A percentile compares a stretch with the other conserved stretches of the same genome.
Conservation (phyloP, 2,888 invertebrate species). For the Synanthedon tipuliformis region DNA sequence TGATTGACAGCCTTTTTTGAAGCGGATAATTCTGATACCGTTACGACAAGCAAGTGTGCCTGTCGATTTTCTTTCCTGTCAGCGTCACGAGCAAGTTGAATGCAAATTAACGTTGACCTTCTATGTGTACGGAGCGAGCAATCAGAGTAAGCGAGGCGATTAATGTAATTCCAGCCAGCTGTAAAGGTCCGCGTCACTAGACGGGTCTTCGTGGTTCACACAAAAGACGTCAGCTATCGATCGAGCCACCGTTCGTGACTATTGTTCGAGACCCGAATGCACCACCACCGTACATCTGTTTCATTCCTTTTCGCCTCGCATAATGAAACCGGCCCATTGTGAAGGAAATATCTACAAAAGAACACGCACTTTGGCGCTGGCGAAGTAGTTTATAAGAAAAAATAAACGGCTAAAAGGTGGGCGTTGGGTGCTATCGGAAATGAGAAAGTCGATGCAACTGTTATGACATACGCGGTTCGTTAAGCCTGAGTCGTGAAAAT, state of each 20-base stretch:
- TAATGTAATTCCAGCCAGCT: slow-evolving; percentile 35
- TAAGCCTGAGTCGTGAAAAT: no score
- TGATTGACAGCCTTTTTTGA: slow-evolving; percentile 29
- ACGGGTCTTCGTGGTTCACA: slow-evolving; percentile 25
- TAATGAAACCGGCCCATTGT: slow-evolving; percentile 65
- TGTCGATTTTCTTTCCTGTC: not conserved
- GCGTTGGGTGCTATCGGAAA: slow-evolving; percentile 55
- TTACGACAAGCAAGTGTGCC: slow-evolving; percentile 26
- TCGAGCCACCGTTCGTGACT: slow-evolving; percentile 54
- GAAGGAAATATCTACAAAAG: slow-evolving; percentile 59
- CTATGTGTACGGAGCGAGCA: slow-evolving; percentile 7
- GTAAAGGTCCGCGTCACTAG: slow-evolving; percentile 23
- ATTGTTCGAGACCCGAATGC: slow-evolving; percentile 55
- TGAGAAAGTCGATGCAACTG: slow-evolving; percentile 62
- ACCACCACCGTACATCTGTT: slow-evolving; percentile 62
- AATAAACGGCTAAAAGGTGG: slow-evolving; percentile 60
- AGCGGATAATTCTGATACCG: slow-evolving; percentile 39
- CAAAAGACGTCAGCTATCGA: slow-evolving; percentile 57
- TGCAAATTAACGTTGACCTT: slow-evolving; percentile 2
- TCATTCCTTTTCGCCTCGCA: slow-evolving; percentile 61
- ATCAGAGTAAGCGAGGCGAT: slow-evolving; percentile 12
- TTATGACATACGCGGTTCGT: slow-evolving; percentile 63
- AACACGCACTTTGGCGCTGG: slow-evolving; percentile 51
- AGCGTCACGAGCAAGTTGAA: not conserved
- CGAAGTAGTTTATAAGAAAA: slow-evolving; percentile 55